These are phyloP conservation scores for Coregonus suidteri DNA, from an alignment of 2,797 vertebrate genomes.

Conservation along the genomic window DNA sequence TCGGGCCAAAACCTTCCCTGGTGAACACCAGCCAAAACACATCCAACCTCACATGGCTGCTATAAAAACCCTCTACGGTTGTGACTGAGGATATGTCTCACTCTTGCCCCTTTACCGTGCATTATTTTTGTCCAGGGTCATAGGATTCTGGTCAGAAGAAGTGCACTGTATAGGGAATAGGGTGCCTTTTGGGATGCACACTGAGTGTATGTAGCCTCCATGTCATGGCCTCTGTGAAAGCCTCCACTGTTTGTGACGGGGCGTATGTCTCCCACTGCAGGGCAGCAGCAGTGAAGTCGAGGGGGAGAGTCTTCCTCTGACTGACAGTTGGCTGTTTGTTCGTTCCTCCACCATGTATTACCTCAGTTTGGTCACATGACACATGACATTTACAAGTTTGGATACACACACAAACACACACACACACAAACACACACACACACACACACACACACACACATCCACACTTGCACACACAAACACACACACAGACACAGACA, in stretches of 20 bases:
- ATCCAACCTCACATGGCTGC: not conserved
- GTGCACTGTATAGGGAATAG: not conserved
- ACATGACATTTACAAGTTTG: slow-evolving; percentile 1
- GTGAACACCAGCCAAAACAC: slow-evolving; percentile 26
- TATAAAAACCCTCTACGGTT: not conserved
- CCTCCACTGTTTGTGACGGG: not conserved
- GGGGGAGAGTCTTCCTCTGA: not conserved
- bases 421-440: too few species aligned
- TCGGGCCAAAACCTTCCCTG: slow-evolving; percentile 54
- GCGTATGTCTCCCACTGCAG: not conserved
- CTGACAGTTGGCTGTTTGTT: not conserved
- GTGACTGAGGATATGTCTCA: not conserved
- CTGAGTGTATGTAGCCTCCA: too few species aligned
- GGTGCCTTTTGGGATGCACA: not conserved
- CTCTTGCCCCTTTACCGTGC: not conserved
- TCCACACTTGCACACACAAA: not conserved
- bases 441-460: not conserved
- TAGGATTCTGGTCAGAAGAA: too few species aligned
- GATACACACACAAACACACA: slow-evolving; percentile 5
- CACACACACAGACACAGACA: not conserved
- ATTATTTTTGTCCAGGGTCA: too few species aligned
- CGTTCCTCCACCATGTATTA: not conserved
- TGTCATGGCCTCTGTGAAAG: not conserved
- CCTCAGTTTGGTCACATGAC: not conserved
- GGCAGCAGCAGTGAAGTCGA: not conserved